These are phyloP conservation scores for Myocastor coypus DNA, from an alignment of 2,113 vertebrate genomes.

Conservation along the genomic window DNA sequence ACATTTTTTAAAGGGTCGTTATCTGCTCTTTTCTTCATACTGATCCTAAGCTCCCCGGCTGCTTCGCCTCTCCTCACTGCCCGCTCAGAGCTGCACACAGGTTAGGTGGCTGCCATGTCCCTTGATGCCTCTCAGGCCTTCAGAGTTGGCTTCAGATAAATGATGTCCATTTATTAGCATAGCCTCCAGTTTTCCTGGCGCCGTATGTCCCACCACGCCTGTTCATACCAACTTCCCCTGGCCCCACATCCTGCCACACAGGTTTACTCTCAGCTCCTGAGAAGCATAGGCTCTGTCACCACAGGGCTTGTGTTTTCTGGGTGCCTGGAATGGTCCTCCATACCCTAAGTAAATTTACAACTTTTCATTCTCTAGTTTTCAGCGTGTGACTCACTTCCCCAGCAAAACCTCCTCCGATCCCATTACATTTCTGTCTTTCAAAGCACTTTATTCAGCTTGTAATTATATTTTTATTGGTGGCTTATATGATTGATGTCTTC, in stretches of 20 bases:
- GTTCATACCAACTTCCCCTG: not conserved
- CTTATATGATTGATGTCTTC: not conserved
- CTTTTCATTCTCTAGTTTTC: not conserved
- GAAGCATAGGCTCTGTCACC: not conserved
- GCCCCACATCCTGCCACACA: not conserved
- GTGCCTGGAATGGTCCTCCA: not conserved
- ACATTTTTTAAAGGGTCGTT: constrained; percentile 58
- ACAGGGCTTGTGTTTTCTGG: accelerated
- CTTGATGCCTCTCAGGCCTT: not conserved
- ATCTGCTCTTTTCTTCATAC: not conserved
- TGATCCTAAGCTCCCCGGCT: not conserved
- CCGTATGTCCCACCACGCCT: accelerated
- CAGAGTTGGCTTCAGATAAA: not conserved
- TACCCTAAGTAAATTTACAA: not conserved
- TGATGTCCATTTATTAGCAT: not conserved
- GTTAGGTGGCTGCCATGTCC: too few species aligned
- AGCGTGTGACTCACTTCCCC: not conserved
- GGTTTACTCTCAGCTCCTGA: not conserved
- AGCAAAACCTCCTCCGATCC: not conserved
- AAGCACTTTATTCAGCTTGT: not conserved
- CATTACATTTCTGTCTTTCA: not conserved
- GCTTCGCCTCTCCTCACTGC: not conserved
- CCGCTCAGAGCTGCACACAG: not conserved
- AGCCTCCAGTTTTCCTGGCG: not conserved
- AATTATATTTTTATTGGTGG: not conserved